Evolutionary conservation across 2,888 invertebrate species (phyloP).

Genomic region (Cheilosia pagana): DNA sequence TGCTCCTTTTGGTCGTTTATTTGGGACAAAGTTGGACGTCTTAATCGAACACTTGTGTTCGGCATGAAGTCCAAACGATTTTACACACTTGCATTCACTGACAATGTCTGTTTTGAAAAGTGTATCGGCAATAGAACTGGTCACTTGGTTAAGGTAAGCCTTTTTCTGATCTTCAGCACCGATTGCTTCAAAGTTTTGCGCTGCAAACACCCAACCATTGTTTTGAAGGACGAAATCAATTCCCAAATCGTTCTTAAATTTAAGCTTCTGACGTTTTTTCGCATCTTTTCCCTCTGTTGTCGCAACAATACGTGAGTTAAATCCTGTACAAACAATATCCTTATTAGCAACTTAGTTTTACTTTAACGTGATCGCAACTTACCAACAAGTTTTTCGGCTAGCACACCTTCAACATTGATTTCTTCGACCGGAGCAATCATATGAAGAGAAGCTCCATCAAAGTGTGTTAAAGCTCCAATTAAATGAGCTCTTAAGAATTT

Average conservation of each 20-base stretch:
- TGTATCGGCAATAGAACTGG: slow-evolving; percentile 81
- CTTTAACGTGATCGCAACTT: slow-evolving; percentile 62
- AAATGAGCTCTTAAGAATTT: slow-evolving; percentile 79
- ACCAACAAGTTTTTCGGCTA: slow-evolving; percentile 82
- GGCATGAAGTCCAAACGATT: slow-evolving; percentile 79
- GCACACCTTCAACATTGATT: slow-evolving; percentile 84
- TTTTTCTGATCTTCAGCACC: slow-evolving; percentile 79
- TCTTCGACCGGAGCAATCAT: slow-evolving; percentile 86
- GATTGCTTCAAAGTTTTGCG: slow-evolving; percentile 79
- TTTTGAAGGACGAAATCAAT: slow-evolving; percentile 86
- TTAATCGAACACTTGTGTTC: slow-evolving; percentile 80
- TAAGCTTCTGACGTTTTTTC: slow-evolving; percentile 86
- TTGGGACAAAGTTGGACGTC: slow-evolving; percentile 80
- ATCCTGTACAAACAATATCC: slow-evolving; percentile 82
- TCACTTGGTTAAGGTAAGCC: slow-evolving; percentile 79
- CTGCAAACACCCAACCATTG: slow-evolving; percentile 82
- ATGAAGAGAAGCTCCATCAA: slow-evolving; percentile 86
- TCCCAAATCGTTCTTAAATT: slow-evolving; percentile 86
- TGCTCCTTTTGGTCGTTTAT: slow-evolving; percentile 79
- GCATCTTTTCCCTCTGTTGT: slow-evolving; percentile 86
- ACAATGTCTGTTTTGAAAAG: slow-evolving; percentile 82
- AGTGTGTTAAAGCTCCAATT: slow-evolving; percentile 83
- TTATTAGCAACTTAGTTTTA: slow-evolving; percentile 48
- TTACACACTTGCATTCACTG: slow-evolving; percentile 80
- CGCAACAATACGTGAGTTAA: slow-evolving; percentile 87